Base-by-base conservation (phyloP, 2,888 invertebrate species). In the Scaeva pyrastri region DNA sequence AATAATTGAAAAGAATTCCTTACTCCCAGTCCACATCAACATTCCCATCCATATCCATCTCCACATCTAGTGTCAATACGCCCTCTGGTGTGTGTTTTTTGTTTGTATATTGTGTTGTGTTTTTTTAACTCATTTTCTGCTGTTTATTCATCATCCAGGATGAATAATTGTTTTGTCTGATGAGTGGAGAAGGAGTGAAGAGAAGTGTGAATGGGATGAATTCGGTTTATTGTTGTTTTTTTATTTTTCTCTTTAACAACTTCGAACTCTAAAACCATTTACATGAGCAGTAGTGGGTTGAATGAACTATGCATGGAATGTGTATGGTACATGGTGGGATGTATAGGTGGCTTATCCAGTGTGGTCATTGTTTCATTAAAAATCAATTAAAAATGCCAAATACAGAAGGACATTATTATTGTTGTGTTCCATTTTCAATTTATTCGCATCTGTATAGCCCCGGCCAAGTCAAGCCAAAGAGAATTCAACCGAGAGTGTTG, bases 381-480 rank as follows among this genome's bases (percentile, higher is more conserved):
- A 84, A 75, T 84, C 84, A 84, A 84, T 84, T 84, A 79, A 84
- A 84, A 79, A 68, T 39, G 58, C 66, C 75, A 79, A 84, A 84
- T 79, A 74, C 79, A 66, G 43, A 21, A 66, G 60, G 55, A 72
- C 56, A 68, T n/a, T 12, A 50, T 50, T 66, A 16, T 45, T 36
- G 50, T 50, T 45, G 31, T 66, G 48, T 66, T 48, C 66, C 66
- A 66, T 21, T 50, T 48, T 31, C 36, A 26, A 45, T 26, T 64
- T 64, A 45, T 26, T 26, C 19, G 3, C 8, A 16, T n/a, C n/a
- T n/a, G 12, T 31, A 31, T 31, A 56, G 11, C 21, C 48, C n/a
- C n/a, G n/a, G n/a, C n/a, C n/a, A n/a, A n/a, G 8, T 16, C n/a
- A 23, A 12, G 14, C 43, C 14, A 16, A 2, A 2, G 1, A 12